Conservation (phyloP, 1,140 invertebrate genomes). For the Leucophenga varia region DNA sequence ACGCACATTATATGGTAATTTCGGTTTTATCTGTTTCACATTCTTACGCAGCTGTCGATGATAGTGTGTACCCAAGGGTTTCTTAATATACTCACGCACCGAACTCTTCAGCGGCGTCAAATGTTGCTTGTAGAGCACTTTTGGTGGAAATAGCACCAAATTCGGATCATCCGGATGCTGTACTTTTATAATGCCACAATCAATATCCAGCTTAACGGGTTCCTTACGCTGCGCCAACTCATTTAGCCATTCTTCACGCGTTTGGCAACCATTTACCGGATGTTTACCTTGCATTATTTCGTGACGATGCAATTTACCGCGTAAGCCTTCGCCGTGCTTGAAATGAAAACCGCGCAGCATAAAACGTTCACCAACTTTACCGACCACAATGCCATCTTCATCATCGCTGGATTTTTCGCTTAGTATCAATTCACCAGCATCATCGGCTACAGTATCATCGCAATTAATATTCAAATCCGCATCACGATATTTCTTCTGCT, state of each 20-base stretch:
- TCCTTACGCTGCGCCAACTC: conserved; percentile 42
- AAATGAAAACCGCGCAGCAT: conserved; percentile 47
- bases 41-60: conserved; percentile 42
- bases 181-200: conserved; percentile 39
- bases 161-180: conserved; percentile 42
- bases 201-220: conserved; percentile 41
- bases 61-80: conserved; percentile 41
- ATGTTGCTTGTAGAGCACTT: conserved; percentile 15
- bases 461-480: conserved; percentile 30
- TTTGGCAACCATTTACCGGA: conserved; percentile 40
- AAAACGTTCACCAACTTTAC: conserved; percentile 36
- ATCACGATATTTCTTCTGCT: conserved; percentile 31
- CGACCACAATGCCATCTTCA: conserved; percentile 46
- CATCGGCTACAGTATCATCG: conserved; percentile 22
- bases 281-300: conserved; percentile 40
- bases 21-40: conserved; percentile 36
- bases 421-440: too few relatives aligned
- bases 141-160: conserved; percentile 35
- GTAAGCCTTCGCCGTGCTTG: conserved; percentile 38
- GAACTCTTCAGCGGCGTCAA: conserved; percentile 26
- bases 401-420: conserved; percentile 36
- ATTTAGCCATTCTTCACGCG: conserved; percentile 48
- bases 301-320: conserved; percentile 41
- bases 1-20: conserved; percentile 30
- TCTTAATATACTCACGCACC: conserved; percentile 30